A percentile compares a stretch with the other conserved stretches of the same genome.
phyloP scores from a whole-genome alignment of 37 sponge, comb jelly and placozoan species.

The Lycopodina hypogea region DNA sequence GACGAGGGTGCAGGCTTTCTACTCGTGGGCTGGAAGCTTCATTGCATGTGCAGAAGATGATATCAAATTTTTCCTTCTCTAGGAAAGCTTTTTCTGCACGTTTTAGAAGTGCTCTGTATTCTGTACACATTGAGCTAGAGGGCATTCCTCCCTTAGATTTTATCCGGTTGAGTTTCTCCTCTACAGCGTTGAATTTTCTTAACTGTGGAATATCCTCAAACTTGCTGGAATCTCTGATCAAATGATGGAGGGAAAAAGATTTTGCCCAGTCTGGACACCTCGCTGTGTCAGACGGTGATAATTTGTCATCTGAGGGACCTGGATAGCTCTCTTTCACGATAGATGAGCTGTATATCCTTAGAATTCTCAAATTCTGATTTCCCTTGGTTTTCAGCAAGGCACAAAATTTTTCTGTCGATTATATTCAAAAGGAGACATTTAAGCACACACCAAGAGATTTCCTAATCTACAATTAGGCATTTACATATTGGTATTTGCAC shows the following conservation, averaged over 20 bases:
- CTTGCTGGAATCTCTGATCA: slow-evolving; percentile 8
- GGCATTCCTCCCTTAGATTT: slow-evolving; percentile 15
- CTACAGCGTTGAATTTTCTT: slow-evolving; percentile 6
- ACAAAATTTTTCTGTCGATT: slow-evolving; percentile 26
- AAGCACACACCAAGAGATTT: no score
- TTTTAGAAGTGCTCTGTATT: slow-evolving; percentile 5
- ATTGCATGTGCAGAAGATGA: slow-evolving; percentile 72
- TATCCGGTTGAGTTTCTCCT: slow-evolving; percentile 7
- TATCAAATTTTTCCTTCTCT: slow-evolving; percentile 19
- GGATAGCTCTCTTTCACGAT: slow-evolving; percentile 37
- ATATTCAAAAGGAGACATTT: no score
- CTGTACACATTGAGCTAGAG: neutral
- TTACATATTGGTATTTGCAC: no score
- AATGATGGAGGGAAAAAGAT: slow-evolving; percentile 49
- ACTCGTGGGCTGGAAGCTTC: slow-evolving; percentile 54
- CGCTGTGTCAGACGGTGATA: neutral
- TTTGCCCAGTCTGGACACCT: slow-evolving; percentile 9
- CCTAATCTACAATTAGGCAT: no score
- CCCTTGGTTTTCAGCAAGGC: neutral
- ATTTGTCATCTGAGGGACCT: slow-evolving; percentile 25
- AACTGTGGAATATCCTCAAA: neutral
- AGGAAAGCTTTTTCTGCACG: slow-evolving; percentile 28
- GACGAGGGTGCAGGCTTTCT: slow-evolving; percentile 14
- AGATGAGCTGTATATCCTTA: slow-evolving; percentile 48
- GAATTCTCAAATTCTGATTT: slow-evolving; percentile 22